phyloP scores from a whole-genome alignment of 2,888 invertebrate genomes.

The Enchytraeus crypticus region DNA sequence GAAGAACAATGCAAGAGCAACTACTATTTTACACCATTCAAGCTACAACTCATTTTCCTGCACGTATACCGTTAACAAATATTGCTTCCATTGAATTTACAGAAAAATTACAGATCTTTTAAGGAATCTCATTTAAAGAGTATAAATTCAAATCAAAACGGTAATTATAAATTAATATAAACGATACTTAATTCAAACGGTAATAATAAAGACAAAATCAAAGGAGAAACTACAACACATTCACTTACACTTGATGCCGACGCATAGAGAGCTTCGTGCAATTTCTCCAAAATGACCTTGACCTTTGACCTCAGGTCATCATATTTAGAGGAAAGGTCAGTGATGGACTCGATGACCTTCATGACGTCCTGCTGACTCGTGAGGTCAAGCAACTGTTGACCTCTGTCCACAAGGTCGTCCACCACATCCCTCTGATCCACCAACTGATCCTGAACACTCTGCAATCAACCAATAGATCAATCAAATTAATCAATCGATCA shows the following conservation, averaged over 20 bases:
- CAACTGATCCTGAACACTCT: conserved; percentile 42
- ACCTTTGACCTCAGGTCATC: conserved; percentile 40
- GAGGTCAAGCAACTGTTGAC: conserved; percentile 44
- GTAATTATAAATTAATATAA: too few relatives aligned
- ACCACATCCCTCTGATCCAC: conserved; percentile 46
- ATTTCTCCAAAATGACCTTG: conserved; percentile 36
- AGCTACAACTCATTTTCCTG: too few relatives aligned
- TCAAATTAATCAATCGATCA: not conserved
- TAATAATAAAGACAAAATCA: too few relatives aligned
- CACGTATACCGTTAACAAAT: too few relatives aligned
- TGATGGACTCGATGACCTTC: conserved; percentile 40
- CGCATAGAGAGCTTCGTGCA: conserved; percentile 37
- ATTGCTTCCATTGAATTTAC: too few relatives aligned
- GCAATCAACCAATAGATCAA: not conserved
- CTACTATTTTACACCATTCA: too few relatives aligned
- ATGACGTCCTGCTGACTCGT: conserved; percentile 45
- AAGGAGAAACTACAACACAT: too few relatives aligned
- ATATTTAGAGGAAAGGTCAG: conserved; percentile 38
- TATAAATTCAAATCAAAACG: too few relatives aligned
- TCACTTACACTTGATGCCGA: conserved; percentile 41
- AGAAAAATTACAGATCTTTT: too few relatives aligned
- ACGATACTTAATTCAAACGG: too few relatives aligned
- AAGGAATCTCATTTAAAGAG: too few relatives aligned
- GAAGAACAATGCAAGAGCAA: too few relatives aligned
- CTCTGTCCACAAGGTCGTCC: conserved; percentile 43